phyloP scores from a whole-genome alignment of 2,888 invertebrate genomes.

The Ischnura elegans region DNA sequence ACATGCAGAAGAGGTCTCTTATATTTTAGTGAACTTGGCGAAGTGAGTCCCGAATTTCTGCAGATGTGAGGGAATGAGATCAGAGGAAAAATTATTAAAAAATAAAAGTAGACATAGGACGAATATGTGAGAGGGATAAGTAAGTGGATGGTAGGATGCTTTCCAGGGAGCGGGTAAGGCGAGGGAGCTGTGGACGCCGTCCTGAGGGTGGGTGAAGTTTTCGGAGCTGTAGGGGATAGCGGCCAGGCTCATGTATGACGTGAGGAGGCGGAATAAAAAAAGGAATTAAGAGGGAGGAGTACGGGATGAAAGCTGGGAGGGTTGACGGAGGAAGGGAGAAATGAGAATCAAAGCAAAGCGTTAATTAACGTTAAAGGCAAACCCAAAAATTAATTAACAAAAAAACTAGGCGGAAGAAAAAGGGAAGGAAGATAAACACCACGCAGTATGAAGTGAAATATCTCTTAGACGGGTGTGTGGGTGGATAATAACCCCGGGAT shows the following conservation, averaged over 20 bases:
- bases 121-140: background rate
- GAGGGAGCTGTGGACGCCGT: too few species aligned
- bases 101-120: background rate
- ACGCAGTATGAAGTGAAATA: slow-evolving; percentile 11
- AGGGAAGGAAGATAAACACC: slow-evolving; percentile 13
- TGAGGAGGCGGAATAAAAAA: too few species aligned
- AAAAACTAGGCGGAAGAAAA: slow-evolving; percentile 30
- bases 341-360: slow-evolving; percentile 38
- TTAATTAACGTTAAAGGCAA: slow-evolving; percentile 38
- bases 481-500: background rate
- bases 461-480: background rate
- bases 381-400: slow-evolving; percentile 35
- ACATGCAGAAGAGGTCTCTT: too few species aligned
- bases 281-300: background rate
- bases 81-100: too few species aligned
- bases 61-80: background rate
- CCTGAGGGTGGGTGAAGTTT: too few species aligned
- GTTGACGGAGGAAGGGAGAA: background rate
- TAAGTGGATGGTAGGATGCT: background rate
- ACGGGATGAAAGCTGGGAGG: background rate
- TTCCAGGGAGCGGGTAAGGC: too few species aligned
- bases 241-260: too few species aligned
- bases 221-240: too few species aligned
- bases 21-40: too few species aligned
- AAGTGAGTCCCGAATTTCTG: too few species aligned